phyloP scores from a whole-genome alignment of 2,888 invertebrate genomes.

The Corythucha ciliata region DNA sequence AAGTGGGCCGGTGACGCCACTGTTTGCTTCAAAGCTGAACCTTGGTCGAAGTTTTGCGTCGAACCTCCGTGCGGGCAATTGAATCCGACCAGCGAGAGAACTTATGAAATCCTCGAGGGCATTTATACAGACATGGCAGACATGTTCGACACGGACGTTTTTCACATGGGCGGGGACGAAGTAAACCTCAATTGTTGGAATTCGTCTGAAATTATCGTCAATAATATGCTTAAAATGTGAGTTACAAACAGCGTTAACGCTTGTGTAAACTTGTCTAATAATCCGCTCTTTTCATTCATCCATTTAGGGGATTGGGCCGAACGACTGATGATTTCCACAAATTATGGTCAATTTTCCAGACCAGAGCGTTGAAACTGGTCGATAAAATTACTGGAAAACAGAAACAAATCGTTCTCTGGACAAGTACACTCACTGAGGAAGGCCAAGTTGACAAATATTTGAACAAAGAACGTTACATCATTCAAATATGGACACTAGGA shows the following conservation, averaged over 20 bases:
- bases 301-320: conserved; percentile 21
- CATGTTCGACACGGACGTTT: conserved; percentile 41
- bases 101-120: conserved; percentile 56
- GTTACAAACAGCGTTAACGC: neutral
- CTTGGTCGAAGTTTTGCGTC: conserved; percentile 58
- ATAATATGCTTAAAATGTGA: conserved; percentile 50
- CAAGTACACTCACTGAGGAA: conserved; percentile 63
- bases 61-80: conserved; percentile 79
- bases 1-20: conserved; percentile 51
- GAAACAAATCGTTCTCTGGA: conserved; percentile 59
- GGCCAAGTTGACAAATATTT: conserved; percentile 56
- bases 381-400: conserved; percentile 40
- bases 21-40: conserved; percentile 53
- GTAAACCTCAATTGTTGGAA: conserved; percentile 62
- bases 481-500: conserved; percentile 72
- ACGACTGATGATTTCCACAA: conserved; percentile 26
- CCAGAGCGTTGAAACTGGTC: conserved; percentile 51
- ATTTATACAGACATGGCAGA: conserved; percentile 47
- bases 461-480: conserved; percentile 64
- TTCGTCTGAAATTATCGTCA: conserved; percentile 53
- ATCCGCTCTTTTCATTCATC: neutral
- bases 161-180: conserved; percentile 74
- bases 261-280: neutral
- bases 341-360: conserved; percentile 68
- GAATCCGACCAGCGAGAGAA: conserved; percentile 62